Evolutionary conservation across 2,113 vertebrate genomes (phyloP).

Genomic region (Haliaeetus leucogaster): DNA sequence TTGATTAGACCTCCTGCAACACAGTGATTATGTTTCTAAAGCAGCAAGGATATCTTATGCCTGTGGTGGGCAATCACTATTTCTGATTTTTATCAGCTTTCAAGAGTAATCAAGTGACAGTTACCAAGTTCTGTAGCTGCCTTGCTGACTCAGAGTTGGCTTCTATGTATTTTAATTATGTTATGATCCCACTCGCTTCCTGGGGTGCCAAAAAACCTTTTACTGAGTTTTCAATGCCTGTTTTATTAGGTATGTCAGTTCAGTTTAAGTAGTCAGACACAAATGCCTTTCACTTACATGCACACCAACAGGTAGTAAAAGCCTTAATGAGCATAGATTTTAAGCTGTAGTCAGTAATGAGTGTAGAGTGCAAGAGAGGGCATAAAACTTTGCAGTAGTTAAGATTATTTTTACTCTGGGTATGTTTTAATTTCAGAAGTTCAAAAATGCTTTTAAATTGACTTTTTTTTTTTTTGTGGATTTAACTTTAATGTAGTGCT

Average conservation of each 20-base stretch:
- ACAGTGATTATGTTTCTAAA: conserved; percentile 53
- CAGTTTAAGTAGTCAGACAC: conserved; percentile 28
- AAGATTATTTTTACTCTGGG: conserved; percentile 52
- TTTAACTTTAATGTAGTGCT: conserved; percentile 21
- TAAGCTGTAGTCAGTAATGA: conserved; percentile 32
- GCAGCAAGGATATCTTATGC: neutral
- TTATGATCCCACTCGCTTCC: conserved; percentile 1
- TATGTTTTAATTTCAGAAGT: conserved; percentile 38
- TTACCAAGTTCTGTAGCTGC: neutral
- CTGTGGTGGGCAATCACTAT: conserved; percentile 44
- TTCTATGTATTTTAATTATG: conserved; percentile 56
- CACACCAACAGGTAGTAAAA: conserved; percentile 40
- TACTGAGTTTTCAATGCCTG: neutral
- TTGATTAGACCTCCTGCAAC: conserved; percentile 61
- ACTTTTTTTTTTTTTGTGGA: neutral
- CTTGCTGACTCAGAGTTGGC: conserved; percentile 40
- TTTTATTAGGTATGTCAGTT: conserved; percentile 22
- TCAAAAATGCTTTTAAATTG: conserved; percentile 6
- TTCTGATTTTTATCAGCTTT: conserved; percentile 49
- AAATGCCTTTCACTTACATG: neutral
- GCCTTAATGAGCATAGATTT: conserved; percentile 50
- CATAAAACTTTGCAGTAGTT: conserved; percentile 56
- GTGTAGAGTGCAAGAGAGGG: conserved; percentile 3
- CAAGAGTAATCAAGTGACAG: conserved; percentile 51
- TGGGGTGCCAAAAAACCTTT: conserved; percentile 4